Evolutionary conservation across 2,797 vertebrate genomes (phyloP).

Genomic region (Tiaroga cobitis): DNA sequence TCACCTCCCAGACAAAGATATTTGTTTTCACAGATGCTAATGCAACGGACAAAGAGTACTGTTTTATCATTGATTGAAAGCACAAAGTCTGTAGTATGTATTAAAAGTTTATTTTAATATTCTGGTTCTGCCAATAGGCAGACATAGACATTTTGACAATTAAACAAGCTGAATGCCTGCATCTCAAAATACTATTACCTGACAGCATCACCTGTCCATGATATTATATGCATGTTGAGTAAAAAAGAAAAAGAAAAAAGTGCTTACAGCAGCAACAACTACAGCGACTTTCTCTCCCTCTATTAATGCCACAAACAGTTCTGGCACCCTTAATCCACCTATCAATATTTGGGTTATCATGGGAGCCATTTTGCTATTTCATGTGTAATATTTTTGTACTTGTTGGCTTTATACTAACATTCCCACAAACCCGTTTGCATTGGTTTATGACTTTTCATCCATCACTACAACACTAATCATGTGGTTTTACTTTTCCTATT

Average conservation of each 20-base stretch:
- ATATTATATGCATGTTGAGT: too few species aligned
- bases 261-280: background rate
- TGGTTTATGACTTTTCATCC: background rate
- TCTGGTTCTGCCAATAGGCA: too few species aligned
- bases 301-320: background rate
- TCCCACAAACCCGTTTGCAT: background rate
- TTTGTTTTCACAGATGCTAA: conserved; percentile 60
- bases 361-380: background rate
- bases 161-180: too few species aligned
- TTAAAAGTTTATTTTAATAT: too few species aligned
- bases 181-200: too few species aligned
- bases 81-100: conserved; percentile 52
- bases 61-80: conserved; percentile 54
- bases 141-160: too few species aligned
- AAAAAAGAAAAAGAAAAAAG: too few species aligned
- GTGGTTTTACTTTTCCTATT: background rate
- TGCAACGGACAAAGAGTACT: conserved; percentile 48
- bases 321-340: background rate
- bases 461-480: background rate
- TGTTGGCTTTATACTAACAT: background rate
- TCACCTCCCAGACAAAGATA: conserved; percentile 48
- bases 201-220: too few species aligned
- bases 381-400: background rate
- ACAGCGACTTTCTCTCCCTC: conserved; percentile 25
- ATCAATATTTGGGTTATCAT: conserved; percentile 27